Evolutionary conservation across 2,113 vertebrate species (phyloP).

Genomic region (Halichoerus grypus): DNA sequence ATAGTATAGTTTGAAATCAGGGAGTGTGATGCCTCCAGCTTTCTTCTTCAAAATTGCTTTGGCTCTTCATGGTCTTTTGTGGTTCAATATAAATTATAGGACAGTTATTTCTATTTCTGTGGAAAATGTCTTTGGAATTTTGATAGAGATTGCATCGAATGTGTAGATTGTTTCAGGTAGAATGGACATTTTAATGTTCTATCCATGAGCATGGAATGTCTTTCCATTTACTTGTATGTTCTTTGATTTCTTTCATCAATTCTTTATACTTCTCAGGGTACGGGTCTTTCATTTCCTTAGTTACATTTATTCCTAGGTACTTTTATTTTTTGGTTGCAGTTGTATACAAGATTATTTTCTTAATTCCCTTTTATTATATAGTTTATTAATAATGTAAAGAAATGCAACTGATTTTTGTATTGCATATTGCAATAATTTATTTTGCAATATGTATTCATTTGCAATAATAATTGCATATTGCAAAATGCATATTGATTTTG

Average conservation of each 20-base stretch:
- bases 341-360: neutral
- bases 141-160: neutral
- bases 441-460: neutral
- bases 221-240: neutral
- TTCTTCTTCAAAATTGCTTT: neutral
- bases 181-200: neutral
- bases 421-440: neutral
- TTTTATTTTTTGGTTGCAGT: neutral
- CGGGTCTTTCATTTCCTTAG: neutral
- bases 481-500: neutral
- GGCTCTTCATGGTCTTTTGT: neutral
- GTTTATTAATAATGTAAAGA: neutral
- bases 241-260: neutral
- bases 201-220: neutral
- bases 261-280: neutral
- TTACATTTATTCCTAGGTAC: neutral
- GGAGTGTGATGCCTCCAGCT: neutral
- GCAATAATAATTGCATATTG: neutral
- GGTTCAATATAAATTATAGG: neutral
- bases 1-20: neutral
- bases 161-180: neutral
- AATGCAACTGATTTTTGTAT: neutral
- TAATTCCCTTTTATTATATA: neutral
- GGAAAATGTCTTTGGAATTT: neutral
- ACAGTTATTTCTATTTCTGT: neutral